Evolutionary conservation across 1,140 invertebrate species (phyloP).

Genomic region (Hypsibius dujardini): DNA sequence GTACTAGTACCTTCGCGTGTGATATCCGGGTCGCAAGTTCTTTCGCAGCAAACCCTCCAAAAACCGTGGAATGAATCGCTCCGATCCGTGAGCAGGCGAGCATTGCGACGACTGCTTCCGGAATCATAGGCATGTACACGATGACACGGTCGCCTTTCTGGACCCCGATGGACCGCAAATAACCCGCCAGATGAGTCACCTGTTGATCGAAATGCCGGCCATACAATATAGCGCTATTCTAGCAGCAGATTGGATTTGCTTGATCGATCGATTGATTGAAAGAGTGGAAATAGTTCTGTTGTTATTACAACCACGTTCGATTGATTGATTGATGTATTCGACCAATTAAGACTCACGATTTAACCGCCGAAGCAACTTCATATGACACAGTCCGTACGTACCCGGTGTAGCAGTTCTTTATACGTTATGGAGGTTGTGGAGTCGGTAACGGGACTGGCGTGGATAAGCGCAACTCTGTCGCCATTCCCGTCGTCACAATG

Average conservation of each 20-base stretch:
- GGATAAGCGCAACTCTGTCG: conserved; percentile 58
- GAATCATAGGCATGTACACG: conserved; percentile 78
- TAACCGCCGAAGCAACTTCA: conserved; percentile 12
- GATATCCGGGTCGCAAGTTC: conserved; percentile 66
- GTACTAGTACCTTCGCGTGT: conserved; percentile 45
- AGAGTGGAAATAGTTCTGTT: too few species aligned
- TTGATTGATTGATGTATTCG: too few species aligned
- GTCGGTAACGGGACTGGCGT: conserved; percentile 69
- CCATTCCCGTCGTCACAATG: conserved; percentile 62
- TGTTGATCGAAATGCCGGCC: conserved; percentile 26
- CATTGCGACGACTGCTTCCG: conserved; percentile 67
- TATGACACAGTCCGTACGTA: conserved; percentile 27
- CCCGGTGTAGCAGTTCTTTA: conserved; percentile 54
- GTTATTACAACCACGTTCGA: too few species aligned
- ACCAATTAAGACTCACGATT: conserved; percentile 16
- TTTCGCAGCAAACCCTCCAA: conserved; percentile 69
- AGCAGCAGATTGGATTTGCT: too few species aligned
- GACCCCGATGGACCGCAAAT: conserved; percentile 51
- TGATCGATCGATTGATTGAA: too few species aligned
- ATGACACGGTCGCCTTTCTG: conserved; percentile 55
- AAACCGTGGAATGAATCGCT: conserved; percentile 67
- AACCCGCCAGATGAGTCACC: conserved; percentile 57
- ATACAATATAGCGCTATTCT: too few species aligned
- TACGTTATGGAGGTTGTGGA: conserved; percentile 58
- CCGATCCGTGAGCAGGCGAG: conserved; percentile 60